Percentiles rank a stretch among this genome's conserved stretches.
These are phyloP conservation scores for Rhombomys opimus DNA, from an alignment of 2,113 vertebrate genomes.

Conservation along the genomic window DNA sequence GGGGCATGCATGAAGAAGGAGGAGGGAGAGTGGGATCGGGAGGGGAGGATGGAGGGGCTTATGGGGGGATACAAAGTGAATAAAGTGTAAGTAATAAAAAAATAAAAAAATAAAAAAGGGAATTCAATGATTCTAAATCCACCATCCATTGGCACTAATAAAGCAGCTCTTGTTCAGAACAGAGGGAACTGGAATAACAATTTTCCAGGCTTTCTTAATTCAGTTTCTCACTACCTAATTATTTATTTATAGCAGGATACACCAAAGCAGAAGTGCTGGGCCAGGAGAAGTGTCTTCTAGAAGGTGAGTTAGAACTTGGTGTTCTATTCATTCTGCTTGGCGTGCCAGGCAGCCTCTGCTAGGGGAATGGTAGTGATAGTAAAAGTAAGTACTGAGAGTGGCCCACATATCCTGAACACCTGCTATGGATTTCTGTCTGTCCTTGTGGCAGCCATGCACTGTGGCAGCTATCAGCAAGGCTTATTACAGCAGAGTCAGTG, in stretches of 20 bases:
- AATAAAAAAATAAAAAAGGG: not conserved
- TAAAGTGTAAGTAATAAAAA: not conserved
- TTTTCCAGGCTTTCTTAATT: not conserved
- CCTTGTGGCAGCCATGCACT: not conserved
- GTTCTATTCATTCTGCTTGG: not conserved
- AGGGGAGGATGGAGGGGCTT: too few relatives aligned
- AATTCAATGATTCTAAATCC: not conserved
- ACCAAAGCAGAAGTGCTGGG: not conserved
- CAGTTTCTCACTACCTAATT: not conserved
- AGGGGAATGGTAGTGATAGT: not conserved
- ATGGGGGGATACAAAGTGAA: too few relatives aligned
- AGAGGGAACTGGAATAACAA: not conserved
- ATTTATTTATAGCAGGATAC: not conserved
- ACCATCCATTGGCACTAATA: not conserved
- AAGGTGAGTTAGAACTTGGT: not conserved
- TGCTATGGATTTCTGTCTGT: not conserved
- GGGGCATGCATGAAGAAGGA: too few relatives aligned
- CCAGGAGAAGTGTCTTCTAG: not conserved
- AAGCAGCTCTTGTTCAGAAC: not conserved
- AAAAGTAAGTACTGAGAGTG: not conserved
- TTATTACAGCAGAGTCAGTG: not conserved
- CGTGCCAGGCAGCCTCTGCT: not conserved
- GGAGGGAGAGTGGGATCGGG: too few relatives aligned
- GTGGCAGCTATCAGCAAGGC: too few relatives aligned
- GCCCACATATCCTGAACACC: not conserved